These are phyloP conservation scores for Holacanthus passer DNA, from an alignment of 2,113 vertebrate genomes.

Conservation along the genomic window DNA sequence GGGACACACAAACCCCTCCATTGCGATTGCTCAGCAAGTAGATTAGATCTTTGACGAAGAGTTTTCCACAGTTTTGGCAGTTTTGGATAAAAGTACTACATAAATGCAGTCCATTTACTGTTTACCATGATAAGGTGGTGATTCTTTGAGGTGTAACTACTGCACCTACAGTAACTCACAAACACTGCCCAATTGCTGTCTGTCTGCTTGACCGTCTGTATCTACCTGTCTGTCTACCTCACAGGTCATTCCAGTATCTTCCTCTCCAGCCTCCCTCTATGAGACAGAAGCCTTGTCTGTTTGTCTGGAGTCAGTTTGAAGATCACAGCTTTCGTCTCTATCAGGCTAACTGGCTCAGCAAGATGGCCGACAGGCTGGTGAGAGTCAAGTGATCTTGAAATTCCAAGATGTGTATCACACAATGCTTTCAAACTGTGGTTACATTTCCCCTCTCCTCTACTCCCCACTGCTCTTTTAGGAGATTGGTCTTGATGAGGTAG, in stretches of 20 bases:
- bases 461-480: conserved; percentile 80
- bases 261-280: conserved; percentile 76
- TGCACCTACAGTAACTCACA: neutral
- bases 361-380: conserved; percentile 93
- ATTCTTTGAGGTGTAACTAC: neutral
- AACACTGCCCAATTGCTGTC: neutral
- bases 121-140: too few species aligned
- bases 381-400: neutral
- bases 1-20: neutral
- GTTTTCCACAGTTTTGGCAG: neutral
- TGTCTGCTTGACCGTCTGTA: neutral
- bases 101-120: too few species aligned
- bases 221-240: conserved; percentile 11
- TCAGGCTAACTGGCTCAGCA: conserved; percentile 90
- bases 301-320: conserved; percentile 91
- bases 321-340: conserved; percentile 91
- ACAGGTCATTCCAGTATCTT: conserved; percentile 91
- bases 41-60: neutral
- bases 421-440: neutral
- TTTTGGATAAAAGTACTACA: too few species aligned
- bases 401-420: neutral
- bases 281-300: conserved; percentile 89
- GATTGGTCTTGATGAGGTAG: conserved; percentile 88
- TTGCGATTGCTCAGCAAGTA: too few species aligned
- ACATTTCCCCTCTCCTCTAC: neutral